These are phyloP conservation scores for Calameuta pallipes DNA, from an alignment of 2,888 invertebrate species.

Conservation along the genomic window DNA sequence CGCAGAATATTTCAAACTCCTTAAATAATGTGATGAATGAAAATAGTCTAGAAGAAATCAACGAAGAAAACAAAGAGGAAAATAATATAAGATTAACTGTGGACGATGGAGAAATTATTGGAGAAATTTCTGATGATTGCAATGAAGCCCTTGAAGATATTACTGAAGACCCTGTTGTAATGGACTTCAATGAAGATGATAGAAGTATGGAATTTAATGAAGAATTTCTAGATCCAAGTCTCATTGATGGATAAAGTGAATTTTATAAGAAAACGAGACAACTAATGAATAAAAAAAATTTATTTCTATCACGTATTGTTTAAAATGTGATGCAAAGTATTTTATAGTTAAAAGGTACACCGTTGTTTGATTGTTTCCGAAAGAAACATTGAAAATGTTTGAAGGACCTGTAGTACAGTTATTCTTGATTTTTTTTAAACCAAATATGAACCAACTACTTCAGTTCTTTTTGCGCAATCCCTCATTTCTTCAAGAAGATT, in stretches of 20 bases:
- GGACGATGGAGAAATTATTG: conserved; percentile 12
- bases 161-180: conserved; percentile 12
- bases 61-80: conserved; percentile 3
- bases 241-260: conserved; percentile 10
- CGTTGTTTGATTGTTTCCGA: neutral
- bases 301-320: neutral
- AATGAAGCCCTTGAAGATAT: conserved; percentile 11
- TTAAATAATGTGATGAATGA: neutral
- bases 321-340: neutral
- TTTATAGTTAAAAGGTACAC: neutral
- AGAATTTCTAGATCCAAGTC: conserved; percentile 16
- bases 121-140: conserved; percentile 11
- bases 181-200: conserved; percentile 5
- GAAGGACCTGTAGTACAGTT: neutral
- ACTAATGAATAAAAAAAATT: neutral
- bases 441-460: neutral
- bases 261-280: neutral
- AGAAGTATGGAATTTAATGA: conserved; percentile 9
- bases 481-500: neutral
- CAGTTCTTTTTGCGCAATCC: neutral
- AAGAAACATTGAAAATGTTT: neutral
- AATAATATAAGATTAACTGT: neutral
- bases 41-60: neutral
- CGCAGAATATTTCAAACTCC: conserved; percentile 13
- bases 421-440: neutral